Conservation (phyloP, 2,797 vertebrate genomes). For the Naso thynnoides region DNA sequence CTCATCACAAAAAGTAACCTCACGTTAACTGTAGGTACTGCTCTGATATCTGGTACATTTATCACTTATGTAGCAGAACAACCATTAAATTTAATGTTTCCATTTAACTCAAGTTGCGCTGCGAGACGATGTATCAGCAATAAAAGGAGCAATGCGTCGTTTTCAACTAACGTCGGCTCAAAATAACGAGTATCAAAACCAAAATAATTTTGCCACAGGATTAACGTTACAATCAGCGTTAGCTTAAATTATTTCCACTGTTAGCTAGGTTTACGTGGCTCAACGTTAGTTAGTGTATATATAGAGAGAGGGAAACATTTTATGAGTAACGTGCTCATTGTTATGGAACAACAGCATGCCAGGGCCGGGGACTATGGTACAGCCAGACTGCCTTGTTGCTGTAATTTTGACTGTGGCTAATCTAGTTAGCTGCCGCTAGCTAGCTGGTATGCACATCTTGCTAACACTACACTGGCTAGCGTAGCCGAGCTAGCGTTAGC, state of each 20-base stretch:
- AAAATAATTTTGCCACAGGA: not conserved
- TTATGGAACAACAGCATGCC: constrained; percentile 27
- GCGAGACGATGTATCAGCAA: not conserved
- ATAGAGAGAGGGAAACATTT: too few species aligned
- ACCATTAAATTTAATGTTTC: not conserved
- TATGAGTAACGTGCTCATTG: constrained; percentile 20
- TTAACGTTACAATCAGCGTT: not conserved
- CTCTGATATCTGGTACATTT: not conserved
- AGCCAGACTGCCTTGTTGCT: constrained; percentile 37
- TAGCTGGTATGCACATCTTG: constrained; percentile 38
- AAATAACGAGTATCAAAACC: constrained; percentile 10
- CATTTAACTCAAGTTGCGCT: not conserved
- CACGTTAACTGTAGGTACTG: not conserved
- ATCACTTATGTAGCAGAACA: not conserved
- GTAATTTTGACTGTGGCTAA: constrained; percentile 60
- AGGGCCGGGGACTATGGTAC: constrained; percentile 20
- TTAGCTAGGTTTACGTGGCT: not conserved
- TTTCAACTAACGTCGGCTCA: not conserved
- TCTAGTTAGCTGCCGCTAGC: constrained; percentile 64
- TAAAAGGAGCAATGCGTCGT: constrained; percentile 8
- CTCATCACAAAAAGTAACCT: not conserved
- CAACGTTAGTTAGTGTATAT: not conserved
- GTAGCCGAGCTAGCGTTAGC: constrained; percentile 62
- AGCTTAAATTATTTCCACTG: not conserved
- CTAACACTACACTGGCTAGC: constrained; percentile 38